Conservation (phyloP, 2,888 invertebrate species). For the Leucophenga maculata region DNA sequence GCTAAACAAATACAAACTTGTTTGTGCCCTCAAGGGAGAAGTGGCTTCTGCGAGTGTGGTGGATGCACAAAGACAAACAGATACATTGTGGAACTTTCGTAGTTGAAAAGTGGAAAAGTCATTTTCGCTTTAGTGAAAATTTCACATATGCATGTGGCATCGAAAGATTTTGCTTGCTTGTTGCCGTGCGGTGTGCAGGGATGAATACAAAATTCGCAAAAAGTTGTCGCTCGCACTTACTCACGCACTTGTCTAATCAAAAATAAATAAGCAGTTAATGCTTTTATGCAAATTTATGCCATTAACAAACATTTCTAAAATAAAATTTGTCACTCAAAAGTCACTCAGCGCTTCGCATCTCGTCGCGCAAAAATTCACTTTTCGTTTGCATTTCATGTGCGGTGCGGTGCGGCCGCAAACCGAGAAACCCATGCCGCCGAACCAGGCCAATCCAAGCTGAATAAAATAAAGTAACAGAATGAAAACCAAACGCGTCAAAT, state of each 20-base stretch:
- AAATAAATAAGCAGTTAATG: conserved; percentile 67
- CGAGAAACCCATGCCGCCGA: conserved; percentile 28
- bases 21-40: conserved; percentile 56
- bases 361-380: conserved; percentile 37
- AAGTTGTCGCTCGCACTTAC: too few relatives aligned
- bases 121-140: conserved; percentile 19
- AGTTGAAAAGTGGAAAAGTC: conserved; percentile 20
- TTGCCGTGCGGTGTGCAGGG: too few relatives aligned
- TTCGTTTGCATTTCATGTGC: conserved; percentile 30
- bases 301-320: conserved; percentile 66
- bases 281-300: conserved; percentile 68
- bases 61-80: neutral
- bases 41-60: conserved; percentile 12
- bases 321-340: conserved; percentile 66
- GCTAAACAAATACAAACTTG: conserved; percentile 61
- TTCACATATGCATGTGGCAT: neutral
- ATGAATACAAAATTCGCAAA: too few relatives aligned
- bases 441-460: conserved; percentile 49
- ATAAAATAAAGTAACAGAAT: conserved; percentile 24
- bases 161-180: neutral
- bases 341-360: conserved; percentile 45
- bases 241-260: conserved; percentile 20
- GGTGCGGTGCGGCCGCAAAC: conserved; percentile 24
- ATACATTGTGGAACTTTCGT: neutral
- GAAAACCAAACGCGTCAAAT: neutral